phyloP scores from a whole-genome alignment of 2,797 vertebrate species.

The Manis javanica region DNA sequence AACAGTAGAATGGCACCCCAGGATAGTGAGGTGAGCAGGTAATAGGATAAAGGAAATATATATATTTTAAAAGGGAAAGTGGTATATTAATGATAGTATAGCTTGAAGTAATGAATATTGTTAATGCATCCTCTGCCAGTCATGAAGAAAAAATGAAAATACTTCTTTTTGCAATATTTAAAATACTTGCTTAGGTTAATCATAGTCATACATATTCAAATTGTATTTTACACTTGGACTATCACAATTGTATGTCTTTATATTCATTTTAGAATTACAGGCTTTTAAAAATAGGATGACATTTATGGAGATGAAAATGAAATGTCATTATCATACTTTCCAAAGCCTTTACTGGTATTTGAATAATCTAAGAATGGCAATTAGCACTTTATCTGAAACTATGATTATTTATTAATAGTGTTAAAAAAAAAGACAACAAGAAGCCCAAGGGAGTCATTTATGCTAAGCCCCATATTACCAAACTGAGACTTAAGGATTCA shows the following conservation, averaged over 20 bases:
- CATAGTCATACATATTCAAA: conserved; percentile 38
- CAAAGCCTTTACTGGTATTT: neutral
- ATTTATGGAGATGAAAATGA: conserved; percentile 47
- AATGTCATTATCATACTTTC: conserved; percentile 50
- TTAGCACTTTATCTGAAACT: conserved; percentile 33
- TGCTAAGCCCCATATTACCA: neutral
- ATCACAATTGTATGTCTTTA: neutral
- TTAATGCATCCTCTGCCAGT: neutral
- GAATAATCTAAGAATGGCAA: conserved; percentile 42
- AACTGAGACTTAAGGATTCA: neutral
- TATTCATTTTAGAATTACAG: neutral
- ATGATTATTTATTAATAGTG: conserved; percentile 24
- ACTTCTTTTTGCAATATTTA: neutral
- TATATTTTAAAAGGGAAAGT: neutral
- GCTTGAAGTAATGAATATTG: neutral
- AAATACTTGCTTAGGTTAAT: neutral
- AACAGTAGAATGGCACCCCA: neutral
- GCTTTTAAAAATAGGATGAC: conserved; percentile 48
- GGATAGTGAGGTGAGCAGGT: neutral
- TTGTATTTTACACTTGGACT: conserved; percentile 25
- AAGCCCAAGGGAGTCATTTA: neutral
- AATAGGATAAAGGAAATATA: neutral
- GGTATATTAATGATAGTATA: neutral
- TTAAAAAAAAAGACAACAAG: neutral
- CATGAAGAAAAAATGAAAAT: neutral